Evolutionary conservation across 1,140 invertebrate species (phyloP), one percentile per base, ranked within the genome.

Genomic region (Pogonognathellus flavescens): DNA sequence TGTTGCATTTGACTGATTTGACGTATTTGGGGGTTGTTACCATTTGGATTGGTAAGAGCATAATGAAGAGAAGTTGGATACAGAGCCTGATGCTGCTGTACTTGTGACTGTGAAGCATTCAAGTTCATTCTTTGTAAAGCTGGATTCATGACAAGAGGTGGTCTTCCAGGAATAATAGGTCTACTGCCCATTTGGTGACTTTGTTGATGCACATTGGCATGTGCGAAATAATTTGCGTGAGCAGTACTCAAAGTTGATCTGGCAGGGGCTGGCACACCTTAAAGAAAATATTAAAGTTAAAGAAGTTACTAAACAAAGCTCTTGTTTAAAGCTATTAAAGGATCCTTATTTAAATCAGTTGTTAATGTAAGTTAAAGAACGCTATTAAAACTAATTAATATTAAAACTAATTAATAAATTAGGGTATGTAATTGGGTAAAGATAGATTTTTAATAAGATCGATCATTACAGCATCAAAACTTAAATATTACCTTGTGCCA

Each of bases 61-160:
- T 70, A 41, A 49, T 84, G 84, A n/a, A 87, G 84, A 1, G 86
- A 85, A 14, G 84, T 83, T 16, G 86, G 86, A 18, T 86, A 86
- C 31, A 22, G 18, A 8, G 25, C 53, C 10, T 59, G 16, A 14
- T 81, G 72, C 20, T 53, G 49, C 14, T 84, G 62, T 31, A 13
- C 41, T 22, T 18, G 52, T 14, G 8, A 1, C 7, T 2, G 25
- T 41, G 31, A 41, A 6, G 31, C 1, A 50, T 10, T 62, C 14
- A 60, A 4, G 11, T n/a, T 62, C 31, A 82, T 49, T 50, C 81
- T 16, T 53, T 60, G 81, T 14, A 49, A 11, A 14, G 16, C 16
- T n/a, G 50, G 57, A 62, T 82, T 82, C 18, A 50, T 49, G 22
- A 20, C 81, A 10, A 49, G 50, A 55, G 50, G 57, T 25, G 81